These are phyloP conservation scores for Pagetopsis macropterus DNA, from an alignment of 2,797 vertebrate genomes.

Conservation along the genomic window DNA sequence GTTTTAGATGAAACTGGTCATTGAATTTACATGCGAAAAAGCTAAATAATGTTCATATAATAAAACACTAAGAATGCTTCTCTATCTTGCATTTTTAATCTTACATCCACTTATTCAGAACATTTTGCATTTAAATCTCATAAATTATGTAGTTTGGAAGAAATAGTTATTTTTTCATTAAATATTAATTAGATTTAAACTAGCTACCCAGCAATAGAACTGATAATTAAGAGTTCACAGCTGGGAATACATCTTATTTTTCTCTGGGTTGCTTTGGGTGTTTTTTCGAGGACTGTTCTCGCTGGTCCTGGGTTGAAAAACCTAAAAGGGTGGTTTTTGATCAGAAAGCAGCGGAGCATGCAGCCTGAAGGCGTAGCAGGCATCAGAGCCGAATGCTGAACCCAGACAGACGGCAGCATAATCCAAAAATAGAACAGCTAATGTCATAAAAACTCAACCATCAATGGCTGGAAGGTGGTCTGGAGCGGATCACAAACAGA, in stretches of 20 bases:
- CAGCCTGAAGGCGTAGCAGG: constrained; percentile 31
- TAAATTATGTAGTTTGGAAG: neutral
- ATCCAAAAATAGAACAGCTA: constrained; percentile 52
- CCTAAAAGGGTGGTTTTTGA: constrained; percentile 1
- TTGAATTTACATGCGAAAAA: constrained; percentile 59
- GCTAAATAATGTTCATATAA: too few species aligned
- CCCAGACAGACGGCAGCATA: constrained; percentile 32
- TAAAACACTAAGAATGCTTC: neutral
- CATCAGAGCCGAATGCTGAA: constrained; percentile 31
- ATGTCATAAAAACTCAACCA: constrained; percentile 40
- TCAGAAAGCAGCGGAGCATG: constrained; percentile 20
- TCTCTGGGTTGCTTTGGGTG: neutral
- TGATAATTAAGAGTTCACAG: neutral
- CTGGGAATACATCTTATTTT: neutral
- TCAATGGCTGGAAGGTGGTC: constrained; percentile 9
- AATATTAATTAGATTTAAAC: neutral
- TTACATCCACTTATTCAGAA: neutral
- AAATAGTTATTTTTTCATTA: neutral
- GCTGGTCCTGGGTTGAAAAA: neutral
- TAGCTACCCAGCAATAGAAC: neutral
- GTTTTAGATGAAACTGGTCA: constrained; percentile 57
- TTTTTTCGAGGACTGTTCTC: neutral
- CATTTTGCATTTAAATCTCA: neutral
- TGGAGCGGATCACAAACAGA: constrained; percentile 16
- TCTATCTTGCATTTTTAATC: neutral